Evolutionary conservation across 2,888 invertebrate species (phyloP).

Genomic region (Temnothorax ravouxi): DNA sequence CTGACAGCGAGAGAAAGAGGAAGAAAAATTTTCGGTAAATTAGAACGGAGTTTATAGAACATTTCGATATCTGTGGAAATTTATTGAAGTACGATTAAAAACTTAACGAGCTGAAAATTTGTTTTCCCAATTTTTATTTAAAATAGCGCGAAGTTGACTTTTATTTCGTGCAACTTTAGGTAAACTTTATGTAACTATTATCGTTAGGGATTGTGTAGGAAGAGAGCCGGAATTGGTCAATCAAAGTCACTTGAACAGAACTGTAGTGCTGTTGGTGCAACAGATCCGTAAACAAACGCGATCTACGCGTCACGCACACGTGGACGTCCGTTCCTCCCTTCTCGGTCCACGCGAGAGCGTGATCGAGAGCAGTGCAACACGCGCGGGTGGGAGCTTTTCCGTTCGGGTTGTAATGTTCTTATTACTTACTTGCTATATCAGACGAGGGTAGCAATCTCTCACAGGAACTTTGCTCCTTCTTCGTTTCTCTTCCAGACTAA

Average conservation of each 20-base stretch:
- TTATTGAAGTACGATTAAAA: background rate
- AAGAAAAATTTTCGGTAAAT: background rate
- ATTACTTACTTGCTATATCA: constrained; percentile 43
- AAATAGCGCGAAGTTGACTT: background rate
- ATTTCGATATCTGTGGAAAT: background rate
- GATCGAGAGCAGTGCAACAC: constrained; percentile 2
- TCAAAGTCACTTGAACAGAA: constrained; percentile 9
- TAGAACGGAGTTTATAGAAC: background rate
- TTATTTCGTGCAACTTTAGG: background rate
- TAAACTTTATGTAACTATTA: background rate
- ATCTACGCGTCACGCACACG: constrained; percentile 43
- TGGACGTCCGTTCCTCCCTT: constrained; percentile 23
- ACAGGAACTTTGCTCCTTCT: constrained; percentile 2
- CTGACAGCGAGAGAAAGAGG: background rate
- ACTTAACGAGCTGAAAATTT: background rate
- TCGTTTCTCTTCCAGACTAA: background rate
- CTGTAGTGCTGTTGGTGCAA: constrained; percentile 6
- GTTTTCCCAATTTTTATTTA: constrained; percentile 1
- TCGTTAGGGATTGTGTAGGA: background rate
- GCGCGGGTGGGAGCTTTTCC: background rate
- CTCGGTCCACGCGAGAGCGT: background rate
- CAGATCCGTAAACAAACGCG: constrained; percentile 39
- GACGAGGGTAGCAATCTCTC: background rate
- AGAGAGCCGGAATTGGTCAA: background rate
- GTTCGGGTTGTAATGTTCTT: constrained; percentile 1